Evolutionary conservation across 2,888 invertebrate species (phyloP).

Genomic region (Apeira syringaria): DNA sequence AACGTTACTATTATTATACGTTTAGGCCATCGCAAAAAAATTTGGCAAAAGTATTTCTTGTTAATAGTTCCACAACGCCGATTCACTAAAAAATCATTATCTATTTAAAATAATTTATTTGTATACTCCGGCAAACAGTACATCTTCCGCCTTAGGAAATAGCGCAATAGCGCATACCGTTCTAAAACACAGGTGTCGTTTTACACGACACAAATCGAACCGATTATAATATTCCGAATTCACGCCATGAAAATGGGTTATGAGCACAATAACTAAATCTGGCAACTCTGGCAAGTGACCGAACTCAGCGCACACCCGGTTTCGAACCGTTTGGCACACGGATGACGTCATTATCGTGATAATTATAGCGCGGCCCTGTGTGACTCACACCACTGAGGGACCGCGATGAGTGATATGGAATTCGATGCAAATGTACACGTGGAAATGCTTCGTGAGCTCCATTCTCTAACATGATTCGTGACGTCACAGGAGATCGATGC

Average conservation of each 20-base stretch:
- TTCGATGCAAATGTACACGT: slow-evolving; percentile 26
- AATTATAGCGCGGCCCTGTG: slow-evolving; percentile 32
- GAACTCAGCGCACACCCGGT: slow-evolving; percentile 19
- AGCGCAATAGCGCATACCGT: no score
- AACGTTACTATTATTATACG: no score
- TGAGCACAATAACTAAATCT: slow-evolving; percentile 46
- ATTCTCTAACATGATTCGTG: slow-evolving; percentile 7
- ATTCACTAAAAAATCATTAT: no score
- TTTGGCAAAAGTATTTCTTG: no score
- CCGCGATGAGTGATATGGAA: slow-evolving; percentile 35
- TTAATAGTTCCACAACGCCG: no score
- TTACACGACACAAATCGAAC: slow-evolving; percentile 12
- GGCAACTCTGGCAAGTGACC: slow-evolving; percentile 35
- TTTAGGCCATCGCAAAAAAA: no score
- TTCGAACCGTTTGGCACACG: slow-evolving; percentile 37
- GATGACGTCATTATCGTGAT: slow-evolving; percentile 37
- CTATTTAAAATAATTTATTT: no score
- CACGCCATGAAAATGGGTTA: slow-evolving; percentile 36
- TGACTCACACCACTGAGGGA: slow-evolving; percentile 32
- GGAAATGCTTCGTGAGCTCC: not conserved
- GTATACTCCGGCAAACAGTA: no score
- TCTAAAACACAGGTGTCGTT: slow-evolving; percentile 14
- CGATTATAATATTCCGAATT: slow-evolving; percentile 9
- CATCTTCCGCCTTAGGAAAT: no score
- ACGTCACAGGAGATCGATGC: slow-evolving; percentile 8